These are phyloP conservation scores for Tokudaia muenninki DNA, from an alignment of 2,797 vertebrate species.

Conservation along the genomic window DNA sequence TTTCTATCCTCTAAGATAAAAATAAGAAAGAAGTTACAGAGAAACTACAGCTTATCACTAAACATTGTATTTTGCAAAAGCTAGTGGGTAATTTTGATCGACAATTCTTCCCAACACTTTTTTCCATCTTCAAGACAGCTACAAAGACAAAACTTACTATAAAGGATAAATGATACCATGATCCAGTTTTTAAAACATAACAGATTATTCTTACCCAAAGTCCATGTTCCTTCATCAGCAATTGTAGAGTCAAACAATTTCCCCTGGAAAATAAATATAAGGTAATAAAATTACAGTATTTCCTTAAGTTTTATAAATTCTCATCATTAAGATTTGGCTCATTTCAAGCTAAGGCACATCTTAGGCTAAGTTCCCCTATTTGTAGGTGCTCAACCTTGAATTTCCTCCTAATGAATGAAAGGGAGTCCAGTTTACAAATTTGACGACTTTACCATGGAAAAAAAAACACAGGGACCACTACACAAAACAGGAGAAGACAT, in stretches of 20 bases:
- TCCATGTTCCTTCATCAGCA: conserved; percentile 97
- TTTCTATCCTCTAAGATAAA: conserved; percentile 94
- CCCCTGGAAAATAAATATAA: conserved; percentile 90
- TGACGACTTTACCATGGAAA: background rate
- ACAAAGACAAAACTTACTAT: conserved; percentile 32
- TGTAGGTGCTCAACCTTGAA: background rate
- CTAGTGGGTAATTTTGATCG: background rate
- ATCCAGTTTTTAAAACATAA: background rate
- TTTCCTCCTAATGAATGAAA: background rate
- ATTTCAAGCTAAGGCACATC: conserved; percentile 26
- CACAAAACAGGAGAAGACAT: conserved; percentile 13
- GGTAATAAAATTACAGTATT: conserved; percentile 21
- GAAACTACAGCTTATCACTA: conserved; percentile 31
- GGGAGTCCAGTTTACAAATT: background rate
- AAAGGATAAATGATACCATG: background rate
- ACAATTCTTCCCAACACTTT: conserved; percentile 20
- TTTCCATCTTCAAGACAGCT: conserved; percentile 19
- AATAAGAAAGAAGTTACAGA: conserved; percentile 49
- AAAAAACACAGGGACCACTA: background rate
- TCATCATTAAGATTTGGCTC: conserved; percentile 37
- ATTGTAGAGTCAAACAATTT: conserved; percentile 94
- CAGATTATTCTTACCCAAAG: conserved; percentile 90
- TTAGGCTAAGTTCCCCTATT: conserved; percentile 17
- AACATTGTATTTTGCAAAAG: conserved; percentile 37
- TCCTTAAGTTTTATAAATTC: conserved; percentile 46